Evolutionary conservation across 1,140 invertebrate species (phyloP), one percentile per base, ranked within the genome.

Genomic region (Penaeus japonicus): DNA sequence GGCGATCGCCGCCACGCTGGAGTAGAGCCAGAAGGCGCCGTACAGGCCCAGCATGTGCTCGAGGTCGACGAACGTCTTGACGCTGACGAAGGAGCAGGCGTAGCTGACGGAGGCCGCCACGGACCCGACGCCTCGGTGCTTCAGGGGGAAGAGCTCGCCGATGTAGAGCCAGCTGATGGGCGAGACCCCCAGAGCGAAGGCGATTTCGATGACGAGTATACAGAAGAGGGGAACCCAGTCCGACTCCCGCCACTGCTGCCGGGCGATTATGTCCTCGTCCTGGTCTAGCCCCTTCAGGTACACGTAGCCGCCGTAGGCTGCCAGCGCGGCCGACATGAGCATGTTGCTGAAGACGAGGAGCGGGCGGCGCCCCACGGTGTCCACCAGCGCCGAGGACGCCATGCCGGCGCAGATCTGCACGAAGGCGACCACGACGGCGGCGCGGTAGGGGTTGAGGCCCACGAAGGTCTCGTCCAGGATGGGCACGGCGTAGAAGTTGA

Each of bases 1-100:
- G 39, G 97, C 97, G 89, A 96, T 94, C 2, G 97, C 94, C 0
- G 96, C 96, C 88, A 98, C 94, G 1, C 95, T 96, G 2, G 97
- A 95, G 92, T 98, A 98, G 87, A 97, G 93, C 96, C 97, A 98
- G 92, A 98, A 98, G 0, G 96, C 95, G 22, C 96, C 96, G 91
- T 96, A 95, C 20, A 97, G 92, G 1, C 96, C 96, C 53, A 98
- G 93, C 20, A 94, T 92, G 91, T 94, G 91, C 92, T 97, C 95
- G 91, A 98, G 95, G 91, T 96, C 95, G 87, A 96, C 95, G 92
- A 97, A 97, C 73, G 96, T 96, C 92, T 97, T 97, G 12, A 97
- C 97, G 55, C 97, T 96, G 27, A 97, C 94, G 92, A 98, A 98
- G 83, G 96, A 96, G 93, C 96, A 97, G 17, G 96, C 94, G 94